A percentile compares a stretch with the other conserved stretches of the same genome.
phyloP scores from a whole-genome alignment of 2,888 invertebrate species.

The Sycophila texana region DNA sequence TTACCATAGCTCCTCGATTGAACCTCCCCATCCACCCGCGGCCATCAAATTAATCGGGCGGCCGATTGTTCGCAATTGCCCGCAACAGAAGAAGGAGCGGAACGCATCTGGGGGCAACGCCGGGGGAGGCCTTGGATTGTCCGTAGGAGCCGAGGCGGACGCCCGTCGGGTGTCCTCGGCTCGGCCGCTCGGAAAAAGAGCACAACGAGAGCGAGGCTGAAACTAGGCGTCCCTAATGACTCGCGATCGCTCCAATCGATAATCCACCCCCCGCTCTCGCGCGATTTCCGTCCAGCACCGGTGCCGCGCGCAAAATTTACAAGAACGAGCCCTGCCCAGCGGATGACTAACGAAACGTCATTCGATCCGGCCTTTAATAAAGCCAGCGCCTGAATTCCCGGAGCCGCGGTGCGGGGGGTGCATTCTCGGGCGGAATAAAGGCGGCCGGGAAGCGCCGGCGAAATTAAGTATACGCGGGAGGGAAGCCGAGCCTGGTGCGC shows the following conservation, averaged over 20 bases:
- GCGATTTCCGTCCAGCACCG: background rate
- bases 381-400: too few species aligned
- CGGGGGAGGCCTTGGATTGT: background rate
- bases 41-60: slow-evolving; percentile 46
- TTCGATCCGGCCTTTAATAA: too few species aligned
- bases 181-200: slow-evolving; percentile 44
- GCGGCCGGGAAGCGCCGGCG: too few species aligned
- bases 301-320: background rate
- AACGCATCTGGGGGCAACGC: background rate
- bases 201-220: slow-evolving; percentile 28
- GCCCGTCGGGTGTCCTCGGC: slow-evolving; percentile 58
- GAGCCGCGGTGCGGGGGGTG: too few species aligned
- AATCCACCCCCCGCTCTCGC: slow-evolving; percentile 60
- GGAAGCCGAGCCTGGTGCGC: too few species aligned
- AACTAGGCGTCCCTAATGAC: slow-evolving; percentile 70
- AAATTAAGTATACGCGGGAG: too few species aligned
- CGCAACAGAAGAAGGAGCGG: slow-evolving; percentile 12
- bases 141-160: background rate
- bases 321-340: background rate
- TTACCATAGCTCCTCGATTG: too few species aligned
- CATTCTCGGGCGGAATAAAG: too few species aligned
- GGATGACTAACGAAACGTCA: too few species aligned
- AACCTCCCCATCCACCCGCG: too few species aligned
- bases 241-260: slow-evolving; percentile 73
- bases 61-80: slow-evolving; percentile 46